These are phyloP conservation scores for Casuarius casuarius DNA, from an alignment of 2,113 vertebrate genomes.

Conservation along the genomic window DNA sequence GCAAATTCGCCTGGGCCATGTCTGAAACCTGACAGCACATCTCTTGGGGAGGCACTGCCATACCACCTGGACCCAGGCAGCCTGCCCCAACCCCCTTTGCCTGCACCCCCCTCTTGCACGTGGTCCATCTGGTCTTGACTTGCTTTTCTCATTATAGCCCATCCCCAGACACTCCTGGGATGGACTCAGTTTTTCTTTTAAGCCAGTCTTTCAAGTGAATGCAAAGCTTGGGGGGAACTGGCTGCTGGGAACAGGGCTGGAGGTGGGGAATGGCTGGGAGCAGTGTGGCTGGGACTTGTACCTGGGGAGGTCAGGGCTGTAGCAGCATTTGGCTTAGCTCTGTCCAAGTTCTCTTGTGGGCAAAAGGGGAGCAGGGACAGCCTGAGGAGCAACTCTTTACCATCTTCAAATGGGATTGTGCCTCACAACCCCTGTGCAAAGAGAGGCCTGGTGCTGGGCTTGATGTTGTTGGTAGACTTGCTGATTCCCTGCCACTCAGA, in stretches of 20 bases:
- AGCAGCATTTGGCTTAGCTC: neutral
- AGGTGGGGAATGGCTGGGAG: accelerated
- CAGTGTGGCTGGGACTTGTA: accelerated
- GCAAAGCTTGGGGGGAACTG: accelerated
- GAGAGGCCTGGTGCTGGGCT: neutral
- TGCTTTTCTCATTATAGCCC: neutral
- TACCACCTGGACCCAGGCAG: neutral
- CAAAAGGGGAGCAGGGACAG: neutral
- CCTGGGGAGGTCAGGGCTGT: neutral
- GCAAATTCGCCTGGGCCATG: neutral
- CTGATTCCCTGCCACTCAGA: neutral
- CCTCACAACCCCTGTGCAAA: neutral
- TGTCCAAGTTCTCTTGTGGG: neutral
- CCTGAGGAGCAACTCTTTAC: neutral
- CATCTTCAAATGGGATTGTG: neutral
- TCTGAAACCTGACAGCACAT: neutral
- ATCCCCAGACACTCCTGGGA: neutral
- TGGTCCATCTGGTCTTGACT: neutral
- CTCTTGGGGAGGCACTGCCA: neutral
- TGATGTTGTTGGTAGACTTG: neutral
- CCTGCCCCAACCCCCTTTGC: neutral
- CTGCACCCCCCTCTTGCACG: accelerated
- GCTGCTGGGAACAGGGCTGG: neutral
- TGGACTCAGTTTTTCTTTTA: neutral
- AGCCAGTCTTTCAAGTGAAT: neutral